A percentile compares a stretch with the other conserved stretches of the same genome.
Conservation (phyloP, 2,113 vertebrate species). For the Scalopus aquaticus region DNA sequence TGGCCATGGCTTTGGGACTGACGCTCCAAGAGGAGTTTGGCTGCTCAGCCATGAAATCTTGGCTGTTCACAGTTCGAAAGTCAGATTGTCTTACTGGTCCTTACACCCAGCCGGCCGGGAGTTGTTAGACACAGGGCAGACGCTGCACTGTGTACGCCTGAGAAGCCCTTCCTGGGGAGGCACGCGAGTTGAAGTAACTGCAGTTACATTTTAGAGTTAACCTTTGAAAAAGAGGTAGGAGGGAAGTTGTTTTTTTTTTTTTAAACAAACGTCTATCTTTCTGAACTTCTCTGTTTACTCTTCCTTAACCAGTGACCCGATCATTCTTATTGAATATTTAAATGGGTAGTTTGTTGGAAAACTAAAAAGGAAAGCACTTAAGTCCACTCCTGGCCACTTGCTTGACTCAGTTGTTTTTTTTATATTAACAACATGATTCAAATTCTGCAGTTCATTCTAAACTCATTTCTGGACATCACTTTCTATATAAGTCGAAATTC, state of each 20-base stretch:
- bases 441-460: not conserved
- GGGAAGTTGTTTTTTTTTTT: conserved; percentile 5
- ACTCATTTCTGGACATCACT: not conserved
- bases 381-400: not conserved
- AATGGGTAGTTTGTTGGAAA: not conserved
- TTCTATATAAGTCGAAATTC: not conserved
- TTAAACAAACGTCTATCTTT: not conserved
- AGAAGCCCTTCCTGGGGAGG: not conserved
- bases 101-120: not conserved
- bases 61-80: not conserved
- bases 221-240: not conserved
- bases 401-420: not conserved
- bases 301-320: not conserved
- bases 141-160: not conserved
- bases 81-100: not conserved
- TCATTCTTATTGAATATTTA: not conserved
- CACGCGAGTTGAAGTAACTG: not conserved
- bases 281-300: not conserved
- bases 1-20: not conserved
- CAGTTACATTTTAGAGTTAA: not conserved
- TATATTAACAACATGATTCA: conserved; percentile 20
- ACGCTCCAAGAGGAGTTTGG: not conserved
- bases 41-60: not conserved
- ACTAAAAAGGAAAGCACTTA: not conserved
- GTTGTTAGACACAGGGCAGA: not conserved